Base-by-base conservation (phyloP, 2,113 vertebrate genomes). In the Bungarus multicinctus region DNA sequence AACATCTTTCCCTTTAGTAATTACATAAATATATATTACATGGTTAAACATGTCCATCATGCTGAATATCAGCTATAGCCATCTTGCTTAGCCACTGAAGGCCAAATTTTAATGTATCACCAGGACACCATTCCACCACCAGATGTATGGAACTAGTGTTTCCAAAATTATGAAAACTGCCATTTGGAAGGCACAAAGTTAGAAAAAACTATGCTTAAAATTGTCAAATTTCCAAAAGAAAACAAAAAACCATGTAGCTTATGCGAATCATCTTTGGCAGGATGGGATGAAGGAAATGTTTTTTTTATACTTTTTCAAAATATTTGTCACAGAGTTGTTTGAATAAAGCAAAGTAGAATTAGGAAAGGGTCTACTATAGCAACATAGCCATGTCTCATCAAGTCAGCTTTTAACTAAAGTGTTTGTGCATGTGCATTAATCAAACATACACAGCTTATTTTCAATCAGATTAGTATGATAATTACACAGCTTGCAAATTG, bases 1-100 rank as follows among this genome's bases (percentile, higher is more conserved):
- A 60, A 89, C 45, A 0, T 39, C 90, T 94, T 88, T 90, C 60
- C 54, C 69, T 74, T 94, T 93, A 16, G 16, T 14, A 94, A 74
- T 45, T 89, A 58, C 64, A 55, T 4, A 34, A 64, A 95, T 88
- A 27, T 1, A 52, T 89, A 12, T n/a, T 74, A 64, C 0, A 0
- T 12, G 0, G 86, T 25, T 92, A 94, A 50, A 60, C 0, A 50
- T 88, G 9, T 55, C n/a, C n/a, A 18, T 1, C 18, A 43, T 57
- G 43, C 69, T 2, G n/a, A 74, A 52, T 25, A 94, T 93, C 45
- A 57, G 14, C 88, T 25, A 14, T 85, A 7, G 3, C 45, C 53
- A 34, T 22, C 43, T 47, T 60, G 27, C 27, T 60, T 10, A 18
- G 14, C 39, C 23, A 52, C 43, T 22, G n/a, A 3, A 8, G 4